These are phyloP conservation scores for Syngnathus rostellatus DNA, from an alignment of 2,797 vertebrate genomes.

Conservation along the genomic window DNA sequence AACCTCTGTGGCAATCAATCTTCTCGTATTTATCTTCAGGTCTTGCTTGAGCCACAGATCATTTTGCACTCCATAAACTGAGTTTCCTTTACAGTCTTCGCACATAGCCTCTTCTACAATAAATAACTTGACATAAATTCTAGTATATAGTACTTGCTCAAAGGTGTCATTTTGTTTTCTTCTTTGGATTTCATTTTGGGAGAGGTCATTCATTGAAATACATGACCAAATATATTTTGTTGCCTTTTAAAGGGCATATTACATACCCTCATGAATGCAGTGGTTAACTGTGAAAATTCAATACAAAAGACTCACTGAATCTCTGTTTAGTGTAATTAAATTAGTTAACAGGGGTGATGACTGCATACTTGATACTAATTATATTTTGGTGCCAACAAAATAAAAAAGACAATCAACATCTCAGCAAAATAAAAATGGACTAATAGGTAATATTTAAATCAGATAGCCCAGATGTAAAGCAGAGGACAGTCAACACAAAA, in stretches of 20 bases:
- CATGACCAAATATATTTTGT: not conserved
- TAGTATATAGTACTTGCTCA: not conserved
- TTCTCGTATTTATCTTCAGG: constrained; percentile 50
- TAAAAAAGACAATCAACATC: constrained; percentile 55
- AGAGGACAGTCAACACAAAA: constrained; percentile 66
- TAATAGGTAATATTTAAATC: constrained; percentile 49
- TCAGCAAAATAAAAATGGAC: constrained; percentile 42
- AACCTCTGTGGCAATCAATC: constrained; percentile 67
- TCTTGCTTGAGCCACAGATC: constrained; percentile 34
- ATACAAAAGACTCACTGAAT: not conserved
- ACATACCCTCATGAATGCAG: not conserved
- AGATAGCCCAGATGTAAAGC: constrained; percentile 51
- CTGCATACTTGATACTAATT: not conserved
- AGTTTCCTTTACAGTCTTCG: constrained; percentile 39
- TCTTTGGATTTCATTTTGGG: not conserved
- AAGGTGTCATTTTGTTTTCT: not conserved
- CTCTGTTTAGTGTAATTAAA: constrained; percentile 13
- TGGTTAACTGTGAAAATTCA: not conserved
- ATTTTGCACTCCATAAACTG: constrained; percentile 45
- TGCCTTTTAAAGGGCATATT: not conserved
- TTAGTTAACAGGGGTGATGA: constrained; percentile 30
- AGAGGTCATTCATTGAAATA: not conserved
- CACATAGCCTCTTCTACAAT: constrained; percentile 24
- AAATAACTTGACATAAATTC: not conserved
- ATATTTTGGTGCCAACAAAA: constrained; percentile 2